Base-by-base conservation (phyloP, 2,888 invertebrate genomes). In the Erannis defoliaria region DNA sequence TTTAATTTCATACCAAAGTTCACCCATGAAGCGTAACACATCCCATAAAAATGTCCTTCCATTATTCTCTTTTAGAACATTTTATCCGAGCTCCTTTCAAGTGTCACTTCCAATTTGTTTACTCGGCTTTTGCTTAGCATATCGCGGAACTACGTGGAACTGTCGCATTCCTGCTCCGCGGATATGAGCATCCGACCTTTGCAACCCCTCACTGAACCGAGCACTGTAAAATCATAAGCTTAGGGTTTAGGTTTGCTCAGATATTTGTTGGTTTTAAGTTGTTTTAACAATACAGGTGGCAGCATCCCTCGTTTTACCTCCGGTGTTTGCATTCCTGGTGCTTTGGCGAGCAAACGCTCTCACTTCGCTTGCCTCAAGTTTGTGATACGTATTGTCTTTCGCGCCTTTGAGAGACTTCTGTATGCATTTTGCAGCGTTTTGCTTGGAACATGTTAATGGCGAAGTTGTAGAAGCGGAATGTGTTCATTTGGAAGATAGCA, bases 61-160 rank as follows among this genome's bases (percentile, higher is more conserved):
- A 59, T 59, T 59, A 75, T 78, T 74, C 71, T 70, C 65, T 71
- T 70, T 63, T 70, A 75, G 75, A 80, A 81, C 76, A 77, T 77
- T 79, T 79, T 79, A 76, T 77, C 76, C 75, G 67, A 74, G 72
- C 75, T 77, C 74, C 74, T 78, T 70, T 73, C 69, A 75, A 80
- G 78, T 77, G 81, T 79, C 81, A 77, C 79, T 78, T 77, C 81
- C 86, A 90, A 90, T 89, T 89, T 88, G 89, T 90, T 90, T 89
- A 82, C 86, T 84, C 82, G 84, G 83, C 86, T 86, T 86, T 88
- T 88, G 88, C 86, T 88, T 88, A 88, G 85, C 90, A 88, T 88
- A 91, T 89, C 85, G 84, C 82, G 79, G 83, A 82, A 86, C 82
- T 82, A 84, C 85, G 85, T 81, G 78, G 82, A 82, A 86, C 82